A percentile compares a stretch with the other conserved stretches of the same genome.
phyloP scores from a whole-genome alignment of 30 jellyfish, hydroid and myxozoan species.

The Hydractinia symbiolongicarpus region DNA sequence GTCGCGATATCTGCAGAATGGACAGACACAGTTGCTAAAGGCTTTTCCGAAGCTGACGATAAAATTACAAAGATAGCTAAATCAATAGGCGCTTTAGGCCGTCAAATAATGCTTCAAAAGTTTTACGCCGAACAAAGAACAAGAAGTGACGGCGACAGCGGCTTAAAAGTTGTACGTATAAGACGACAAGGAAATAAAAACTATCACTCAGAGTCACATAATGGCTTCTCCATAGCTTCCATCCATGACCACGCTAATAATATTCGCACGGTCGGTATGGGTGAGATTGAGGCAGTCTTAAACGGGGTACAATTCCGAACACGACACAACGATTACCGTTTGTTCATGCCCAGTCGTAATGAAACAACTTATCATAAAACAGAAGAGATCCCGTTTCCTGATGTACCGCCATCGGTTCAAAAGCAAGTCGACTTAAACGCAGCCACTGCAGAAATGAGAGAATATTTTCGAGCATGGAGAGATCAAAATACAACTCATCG shows the following conservation, averaged over 20 bases:
- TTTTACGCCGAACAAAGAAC: constrained; percentile 69
- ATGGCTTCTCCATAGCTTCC: constrained; percentile 33
- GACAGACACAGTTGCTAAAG: not conserved
- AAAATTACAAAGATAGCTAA: not conserved
- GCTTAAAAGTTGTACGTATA: constrained; percentile 19
- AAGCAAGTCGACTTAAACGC: constrained; percentile 7
- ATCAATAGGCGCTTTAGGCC: constrained; percentile 22
- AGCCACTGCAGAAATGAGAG: constrained; percentile 68
- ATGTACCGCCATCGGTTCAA: constrained; percentile 71
- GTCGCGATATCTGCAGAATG: not conserved
- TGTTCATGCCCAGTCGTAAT: constrained; percentile 58
- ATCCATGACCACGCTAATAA: constrained; percentile 44
- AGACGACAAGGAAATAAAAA: constrained; percentile 15
- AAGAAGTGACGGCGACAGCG: constrained; percentile 82
- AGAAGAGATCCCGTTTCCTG: constrained; percentile 73
- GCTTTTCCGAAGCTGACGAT: constrained; percentile 5
- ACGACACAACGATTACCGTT: constrained; percentile 87
- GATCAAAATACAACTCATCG: constrained; percentile 63
- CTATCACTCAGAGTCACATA: constrained; percentile 35
- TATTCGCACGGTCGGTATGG: constrained; percentile 48
- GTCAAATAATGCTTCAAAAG: constrained; percentile 86
- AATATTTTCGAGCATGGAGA: constrained; percentile 88
- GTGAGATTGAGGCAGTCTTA: constrained; percentile 63
- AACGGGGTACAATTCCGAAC: constrained; percentile 94
- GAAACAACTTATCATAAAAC: constrained; percentile 29